Percentiles rank a stretch among this genome's conserved stretches.
phyloP scores from a whole-genome alignment of 2,888 invertebrate genomes.

The Rugalucina vietnamica region DNA sequence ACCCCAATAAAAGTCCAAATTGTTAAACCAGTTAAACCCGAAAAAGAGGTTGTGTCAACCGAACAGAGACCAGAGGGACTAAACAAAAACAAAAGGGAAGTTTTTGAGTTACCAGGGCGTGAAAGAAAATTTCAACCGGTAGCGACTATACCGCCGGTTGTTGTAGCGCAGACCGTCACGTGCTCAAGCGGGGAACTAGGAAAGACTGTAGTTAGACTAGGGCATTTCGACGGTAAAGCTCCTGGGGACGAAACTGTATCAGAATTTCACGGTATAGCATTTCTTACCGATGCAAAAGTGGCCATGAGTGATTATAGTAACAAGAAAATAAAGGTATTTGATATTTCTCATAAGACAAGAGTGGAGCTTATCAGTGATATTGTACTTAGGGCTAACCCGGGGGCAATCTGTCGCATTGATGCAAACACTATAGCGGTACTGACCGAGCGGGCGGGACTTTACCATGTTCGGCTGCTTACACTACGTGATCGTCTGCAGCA shows the following conservation, averaged over 20 bases:
- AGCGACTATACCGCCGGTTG: constrained; percentile 1
- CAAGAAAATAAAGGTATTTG: constrained; percentile 60
- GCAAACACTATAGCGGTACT: constrained; percentile 47
- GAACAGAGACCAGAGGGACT: background rate
- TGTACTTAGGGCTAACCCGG: constrained; percentile 46
- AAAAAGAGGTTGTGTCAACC: background rate
- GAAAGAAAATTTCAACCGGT: constrained; percentile 21
- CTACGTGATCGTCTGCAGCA: constrained; percentile 53
- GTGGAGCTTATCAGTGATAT: constrained; percentile 57
- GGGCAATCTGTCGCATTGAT: constrained; percentile 51
- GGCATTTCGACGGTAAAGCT: constrained; percentile 50
- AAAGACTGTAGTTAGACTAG: constrained; percentile 46
- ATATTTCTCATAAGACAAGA: constrained; percentile 55
- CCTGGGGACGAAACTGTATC: constrained; percentile 46
- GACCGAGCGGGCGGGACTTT: constrained; percentile 49
- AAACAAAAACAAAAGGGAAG: constrained; percentile 21
- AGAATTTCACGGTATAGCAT: constrained; percentile 49
- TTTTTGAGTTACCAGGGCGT: constrained; percentile 9
- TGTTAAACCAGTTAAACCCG: background rate
- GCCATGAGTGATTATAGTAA: constrained; percentile 52
- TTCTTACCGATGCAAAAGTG: constrained; percentile 46
- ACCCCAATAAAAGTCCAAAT: background rate
- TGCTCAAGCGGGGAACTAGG: constrained; percentile 31
- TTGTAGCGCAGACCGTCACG: constrained; percentile 52
- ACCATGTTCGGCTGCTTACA: constrained; percentile 56